Conservation (phyloP, 1,140 invertebrate genomes). For the Manduca sexta region DNA sequence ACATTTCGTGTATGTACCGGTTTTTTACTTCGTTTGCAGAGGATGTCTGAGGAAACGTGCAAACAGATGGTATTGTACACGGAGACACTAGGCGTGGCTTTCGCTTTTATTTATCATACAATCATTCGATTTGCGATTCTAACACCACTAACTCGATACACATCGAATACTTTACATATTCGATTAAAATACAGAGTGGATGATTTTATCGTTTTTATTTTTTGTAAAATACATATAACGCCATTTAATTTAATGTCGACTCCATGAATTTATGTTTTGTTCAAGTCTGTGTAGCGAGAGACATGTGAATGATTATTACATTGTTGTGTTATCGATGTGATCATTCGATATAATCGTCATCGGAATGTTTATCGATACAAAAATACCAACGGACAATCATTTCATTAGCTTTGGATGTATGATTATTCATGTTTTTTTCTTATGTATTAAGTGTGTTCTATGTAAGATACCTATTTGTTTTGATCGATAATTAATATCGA, state of each 20-base stretch:
- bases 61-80: conserved; percentile 87
- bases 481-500: conserved; percentile 13
- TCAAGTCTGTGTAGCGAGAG: conserved; percentile 56
- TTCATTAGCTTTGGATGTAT: conserved; percentile 61
- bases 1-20: conserved; percentile 10
- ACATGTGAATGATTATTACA: conserved; percentile 50
- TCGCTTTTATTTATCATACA: conserved; percentile 67
- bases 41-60: conserved; percentile 86
- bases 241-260: conserved; percentile 38
- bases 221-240: conserved; percentile 46
- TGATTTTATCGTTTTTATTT: conserved; percentile 10
- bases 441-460: conserved; percentile 45
- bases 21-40: conserved; percentile 81
- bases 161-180: conserved; percentile 47
- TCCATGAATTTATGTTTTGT: conserved; percentile 55
- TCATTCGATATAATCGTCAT: no score
- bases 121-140: conserved; percentile 61
- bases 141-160: conserved; percentile 62
- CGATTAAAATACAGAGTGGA: conserved; percentile 29
- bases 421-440: conserved; percentile 41
- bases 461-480: conserved; percentile 28
- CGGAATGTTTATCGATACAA: no score
- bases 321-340: conserved; percentile 60
- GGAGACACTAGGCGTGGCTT: conserved; percentile 71
- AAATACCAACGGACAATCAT: conserved; percentile 32